These are phyloP conservation scores for Tiphia femorata DNA, from an alignment of 2,888 invertebrate species.

Conservation along the genomic window DNA sequence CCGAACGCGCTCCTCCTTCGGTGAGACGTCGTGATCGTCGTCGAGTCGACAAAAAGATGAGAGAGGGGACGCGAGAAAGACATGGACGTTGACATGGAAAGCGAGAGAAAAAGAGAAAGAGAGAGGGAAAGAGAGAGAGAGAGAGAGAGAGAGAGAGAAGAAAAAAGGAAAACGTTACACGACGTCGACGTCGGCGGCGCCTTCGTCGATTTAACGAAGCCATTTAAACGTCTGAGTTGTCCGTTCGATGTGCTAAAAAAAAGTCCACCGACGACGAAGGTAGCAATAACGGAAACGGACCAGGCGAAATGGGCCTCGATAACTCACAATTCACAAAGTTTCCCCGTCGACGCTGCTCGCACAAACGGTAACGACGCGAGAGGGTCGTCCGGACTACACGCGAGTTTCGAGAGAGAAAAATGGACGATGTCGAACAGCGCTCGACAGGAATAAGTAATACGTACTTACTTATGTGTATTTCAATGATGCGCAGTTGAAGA, in stretches of 20 bases:
- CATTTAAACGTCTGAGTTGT: conserved; percentile 51
- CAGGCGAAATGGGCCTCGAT: conserved; percentile 6
- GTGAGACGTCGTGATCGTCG: conserved; percentile 14
- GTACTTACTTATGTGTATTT: too few species aligned
- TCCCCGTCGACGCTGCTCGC: too few species aligned
- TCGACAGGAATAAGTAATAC: too few species aligned
- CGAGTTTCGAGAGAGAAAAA: too few species aligned
- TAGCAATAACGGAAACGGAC: conserved; percentile 15
- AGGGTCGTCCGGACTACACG: too few species aligned
- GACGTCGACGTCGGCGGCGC: too few species aligned
- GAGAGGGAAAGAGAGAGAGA: background rate
- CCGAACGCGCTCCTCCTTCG: conserved; percentile 23
- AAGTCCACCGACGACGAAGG: conserved; percentile 3
- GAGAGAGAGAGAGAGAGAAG: too few species aligned
- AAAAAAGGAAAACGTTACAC: too few species aligned
- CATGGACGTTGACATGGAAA: conserved; percentile 1
- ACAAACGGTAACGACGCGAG: too few species aligned
- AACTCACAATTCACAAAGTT: too few species aligned
- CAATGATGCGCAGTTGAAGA: too few species aligned
- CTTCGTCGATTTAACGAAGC: conserved; percentile 51
- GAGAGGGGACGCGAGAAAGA: conserved; percentile 12
- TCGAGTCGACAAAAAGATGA: conserved; percentile 17
- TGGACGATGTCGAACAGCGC: too few species aligned
- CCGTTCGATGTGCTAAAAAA: conserved; percentile 29
- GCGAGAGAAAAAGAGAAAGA: conserved; percentile 4